These are phyloP conservation scores for Natator depressus DNA, from an alignment of 2,113 vertebrate genomes.

Conservation along the genomic window DNA sequence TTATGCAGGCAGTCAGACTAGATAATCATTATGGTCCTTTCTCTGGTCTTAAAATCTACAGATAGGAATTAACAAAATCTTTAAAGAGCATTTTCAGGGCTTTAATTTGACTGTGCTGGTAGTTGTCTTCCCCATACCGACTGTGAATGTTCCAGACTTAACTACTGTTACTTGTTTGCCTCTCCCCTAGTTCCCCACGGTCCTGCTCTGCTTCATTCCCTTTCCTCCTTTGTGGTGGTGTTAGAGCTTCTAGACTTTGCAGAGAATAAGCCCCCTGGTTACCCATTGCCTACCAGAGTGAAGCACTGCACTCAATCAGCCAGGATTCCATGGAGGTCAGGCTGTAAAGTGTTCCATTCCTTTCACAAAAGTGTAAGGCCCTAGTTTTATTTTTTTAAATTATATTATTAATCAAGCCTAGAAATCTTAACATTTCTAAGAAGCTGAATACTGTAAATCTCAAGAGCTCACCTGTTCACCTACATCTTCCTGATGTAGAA, in stretches of 20 bases:
- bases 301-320: not conserved
- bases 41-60: not conserved
- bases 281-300: not conserved
- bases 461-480: not conserved
- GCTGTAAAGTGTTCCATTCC: not conserved
- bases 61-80: not conserved
- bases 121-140: not conserved
- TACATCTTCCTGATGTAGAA: not conserved
- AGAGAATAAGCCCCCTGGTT: conserved; percentile 20
- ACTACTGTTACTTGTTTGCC: not conserved
- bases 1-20: not conserved
- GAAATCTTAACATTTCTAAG: not conserved
- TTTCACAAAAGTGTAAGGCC: not conserved
- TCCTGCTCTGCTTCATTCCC: not conserved
- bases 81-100: not conserved
- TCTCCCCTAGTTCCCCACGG: not conserved
- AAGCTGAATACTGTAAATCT: not conserved
- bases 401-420: not conserved
- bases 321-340: not conserved
- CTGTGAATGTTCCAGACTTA: not conserved
- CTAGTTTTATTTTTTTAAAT: not conserved
- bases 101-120: not conserved
- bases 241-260: not conserved
- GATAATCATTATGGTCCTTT: not conserved
- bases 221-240: not conserved